Evolutionary conservation across 1,140 invertebrate species (phyloP), one percentile per base, ranked within the genome.

Genomic region (Leptinotarsa defecta): DNA sequence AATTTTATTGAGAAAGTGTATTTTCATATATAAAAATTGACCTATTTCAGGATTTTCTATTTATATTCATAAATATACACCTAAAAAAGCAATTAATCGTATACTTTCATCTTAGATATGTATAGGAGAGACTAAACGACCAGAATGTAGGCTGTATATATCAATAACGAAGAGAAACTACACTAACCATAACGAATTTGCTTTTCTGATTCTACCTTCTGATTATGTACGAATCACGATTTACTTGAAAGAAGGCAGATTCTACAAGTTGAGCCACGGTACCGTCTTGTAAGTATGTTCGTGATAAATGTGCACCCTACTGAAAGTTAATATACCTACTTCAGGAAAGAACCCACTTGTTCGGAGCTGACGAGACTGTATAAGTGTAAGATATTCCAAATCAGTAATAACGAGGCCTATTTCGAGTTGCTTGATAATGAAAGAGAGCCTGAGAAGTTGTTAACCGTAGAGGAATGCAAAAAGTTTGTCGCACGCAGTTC

Each of bases 381-480:
- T 2, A 61, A 34, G 11, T 19, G 19, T 8, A 71, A 71, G 15
- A 71, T 49, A 24, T 71, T n/a, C 17, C 2, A 22, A 62, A 71
- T 71, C n/a, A 13, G 17, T 27, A 22, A 71, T 22, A 3, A 71
- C 3, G 17, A 15, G n/a, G 49, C 49, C n/a, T 71, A 62, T 71
- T 71, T 71, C 15, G n/a, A 71, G 34, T 4, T 43, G 34, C 34
- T 68, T 5, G 34, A 48, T 43, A 6, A 20, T 34, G 22, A 22
- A 13, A 27, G 34, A 27, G 6, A 13, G 1, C 13, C 13, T 17
- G 24, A 61, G 13, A 19, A 20, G 5, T 24, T 71, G 5, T 34
- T 57, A 71, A 27, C 43, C 3, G 13, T 61, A 15, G 20, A 27
- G 48, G 22, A 71, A 27, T 71, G 49, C 22, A 71, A 71, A 17